Conservation (phyloP, 2,888 invertebrate species). For the Hirtodrosophila trivittata region DNA sequence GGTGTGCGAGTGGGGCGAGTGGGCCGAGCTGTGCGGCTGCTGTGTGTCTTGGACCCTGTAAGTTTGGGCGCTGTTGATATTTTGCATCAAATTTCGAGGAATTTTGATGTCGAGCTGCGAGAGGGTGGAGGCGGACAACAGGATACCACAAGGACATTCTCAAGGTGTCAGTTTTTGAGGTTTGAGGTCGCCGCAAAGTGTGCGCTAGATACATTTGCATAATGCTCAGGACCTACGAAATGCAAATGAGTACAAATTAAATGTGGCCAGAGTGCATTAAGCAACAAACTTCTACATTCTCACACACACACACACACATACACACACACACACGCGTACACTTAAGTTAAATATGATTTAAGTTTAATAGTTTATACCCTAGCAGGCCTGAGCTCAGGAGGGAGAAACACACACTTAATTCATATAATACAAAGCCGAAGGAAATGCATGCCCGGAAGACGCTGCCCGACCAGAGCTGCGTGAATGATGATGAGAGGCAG, state of each 20-base stretch:
- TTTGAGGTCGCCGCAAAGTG: conserved; percentile 72
- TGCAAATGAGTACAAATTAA: conserved; percentile 81
- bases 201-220: conserved; percentile 77
- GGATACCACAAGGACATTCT: conserved; percentile 49
- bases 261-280: conserved; percentile 60
- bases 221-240: conserved; percentile 61
- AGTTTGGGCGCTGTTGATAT: conserved; percentile 60
- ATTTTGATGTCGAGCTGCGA: conserved; percentile 23
- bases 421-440: not conserved
- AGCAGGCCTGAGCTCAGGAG: conserved; percentile 1
- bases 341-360: not conserved
- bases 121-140: conserved; percentile 9
- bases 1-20: too few relatives aligned
- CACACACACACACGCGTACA: not conserved
- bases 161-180: conserved; percentile 51
- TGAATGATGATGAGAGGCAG: too few relatives aligned
- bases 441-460: not conserved
- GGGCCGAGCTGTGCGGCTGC: conserved; percentile 19
- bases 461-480: too few relatives aligned
- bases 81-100: conserved; percentile 63
- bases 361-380: not conserved
- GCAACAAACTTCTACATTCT: conserved; percentile 15
- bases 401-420: not conserved
- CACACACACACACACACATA: not conserved
- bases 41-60: conserved; percentile 27